Percentiles rank a stretch among this genome's conserved stretches.
Evolutionary conservation across 2,888 invertebrate species (phyloP).

Genomic region (Ophioninae sp.): DNA sequence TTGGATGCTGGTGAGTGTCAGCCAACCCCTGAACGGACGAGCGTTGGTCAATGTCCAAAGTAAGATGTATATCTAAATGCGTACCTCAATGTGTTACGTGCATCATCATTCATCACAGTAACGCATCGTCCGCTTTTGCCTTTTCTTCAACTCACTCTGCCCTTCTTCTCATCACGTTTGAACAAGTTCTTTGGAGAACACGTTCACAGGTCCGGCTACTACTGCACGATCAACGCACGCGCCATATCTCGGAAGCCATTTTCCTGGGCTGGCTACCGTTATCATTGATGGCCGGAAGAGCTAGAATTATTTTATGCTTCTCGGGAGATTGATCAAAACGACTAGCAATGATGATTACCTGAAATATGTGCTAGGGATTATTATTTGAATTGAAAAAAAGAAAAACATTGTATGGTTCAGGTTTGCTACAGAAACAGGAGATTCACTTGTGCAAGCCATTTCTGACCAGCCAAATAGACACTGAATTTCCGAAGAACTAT

Average conservation of each 20-base stretch:
- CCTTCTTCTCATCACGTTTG: conserved; percentile 36
- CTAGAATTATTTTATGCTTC: conserved; percentile 34
- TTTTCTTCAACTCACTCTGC: conserved; percentile 42
- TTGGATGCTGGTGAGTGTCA: too few species aligned
- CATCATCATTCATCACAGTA: conserved; percentile 59
- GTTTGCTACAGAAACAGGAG: conserved; percentile 12
- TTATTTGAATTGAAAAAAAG: conserved; percentile 1
- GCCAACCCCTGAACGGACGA: not conserved
- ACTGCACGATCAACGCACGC: conserved; percentile 27
- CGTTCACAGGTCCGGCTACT: conserved; percentile 36
- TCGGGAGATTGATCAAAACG: conserved; percentile 33
- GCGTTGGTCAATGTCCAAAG: not conserved
- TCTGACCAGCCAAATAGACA: not conserved
- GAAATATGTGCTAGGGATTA: not conserved
- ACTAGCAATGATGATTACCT: not conserved
- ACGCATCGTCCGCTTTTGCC: conserved; percentile 48
- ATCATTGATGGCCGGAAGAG: conserved; percentile 54
- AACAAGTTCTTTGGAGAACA: conserved; percentile 18
- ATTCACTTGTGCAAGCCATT: not conserved
- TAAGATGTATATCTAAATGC: not conserved
- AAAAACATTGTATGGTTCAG: not conserved
- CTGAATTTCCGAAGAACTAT: not conserved
- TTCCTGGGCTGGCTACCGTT: conserved; percentile 53
- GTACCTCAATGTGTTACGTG: conserved; percentile 49
- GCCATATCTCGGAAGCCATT: not conserved